Percentiles rank a stretch among this genome's conserved stretches.
Conservation (phyloP, 2,888 invertebrate genomes). For the Synergus umbraculus region DNA sequence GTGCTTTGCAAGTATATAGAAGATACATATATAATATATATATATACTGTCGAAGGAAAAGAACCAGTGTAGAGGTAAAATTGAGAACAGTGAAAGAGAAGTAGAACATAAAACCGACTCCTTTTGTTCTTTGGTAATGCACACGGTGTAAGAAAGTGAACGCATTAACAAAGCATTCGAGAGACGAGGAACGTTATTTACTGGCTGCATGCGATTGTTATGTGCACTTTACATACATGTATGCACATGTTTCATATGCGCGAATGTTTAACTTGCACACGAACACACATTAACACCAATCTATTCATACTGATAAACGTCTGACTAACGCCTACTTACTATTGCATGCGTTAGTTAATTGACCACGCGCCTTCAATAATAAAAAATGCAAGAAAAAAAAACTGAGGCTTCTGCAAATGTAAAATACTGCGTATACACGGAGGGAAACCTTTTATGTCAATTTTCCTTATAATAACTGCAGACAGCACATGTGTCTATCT, state of each 20-base stretch:
- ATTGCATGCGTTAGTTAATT: constrained; percentile 35
- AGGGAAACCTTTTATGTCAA: neutral
- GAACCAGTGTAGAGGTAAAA: constrained; percentile 30
- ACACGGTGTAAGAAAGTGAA: neutral
- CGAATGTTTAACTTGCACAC: neutral
- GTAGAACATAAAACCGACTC: constrained; percentile 44
- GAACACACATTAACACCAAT: constrained; percentile 21
- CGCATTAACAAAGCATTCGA: constrained; percentile 25
- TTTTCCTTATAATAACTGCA: neutral
- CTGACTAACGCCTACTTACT: constrained; percentile 36
- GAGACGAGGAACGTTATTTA: constrained; percentile 13
- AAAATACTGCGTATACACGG: neutral
- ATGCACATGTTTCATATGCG: neutral
- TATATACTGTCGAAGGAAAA: constrained; percentile 7
- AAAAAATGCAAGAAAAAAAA: neutral
- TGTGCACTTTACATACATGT: neutral
- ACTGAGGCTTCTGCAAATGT: neutral
- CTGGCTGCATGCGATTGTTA: constrained; percentile 4
- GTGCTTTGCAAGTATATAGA: neutral
- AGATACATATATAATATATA: neutral
- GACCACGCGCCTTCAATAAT: neutral
- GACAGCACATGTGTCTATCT: too few relatives aligned
- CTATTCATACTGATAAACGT: constrained; percentile 25
- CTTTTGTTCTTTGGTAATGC: neutral
- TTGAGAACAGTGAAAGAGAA: constrained; percentile 44